Evolutionary conservation across 2,888 invertebrate species (phyloP), one percentile per base, ranked within the genome.

Genomic region (Beris chalybata): DNA sequence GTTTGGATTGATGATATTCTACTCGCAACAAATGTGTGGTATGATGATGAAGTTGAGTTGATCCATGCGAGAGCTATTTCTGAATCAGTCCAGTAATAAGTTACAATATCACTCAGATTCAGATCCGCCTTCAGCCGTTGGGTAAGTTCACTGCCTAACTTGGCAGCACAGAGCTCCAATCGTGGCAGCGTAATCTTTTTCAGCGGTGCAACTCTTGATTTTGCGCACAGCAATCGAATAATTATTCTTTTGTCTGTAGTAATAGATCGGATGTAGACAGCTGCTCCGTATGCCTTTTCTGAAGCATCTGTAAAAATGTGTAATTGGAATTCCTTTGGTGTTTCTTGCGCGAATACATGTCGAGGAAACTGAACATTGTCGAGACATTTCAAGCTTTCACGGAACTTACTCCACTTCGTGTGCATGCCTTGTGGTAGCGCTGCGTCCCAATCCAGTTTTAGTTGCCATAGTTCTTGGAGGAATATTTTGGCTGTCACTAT

Each of bases 221-320:
- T 53, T 9, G 53, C 53, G 30, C 53, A 53, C 30, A 13, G 7
- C 7, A 50, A 50, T 7, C 7, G 2, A 7, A 3, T 3, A n/a
- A 15, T 11, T n/a, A 2, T 50, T n/a, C 12, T 11, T 22, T 22
- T 22, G 22, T 22, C 3, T 22, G 22, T 22, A 1, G 22, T 22
- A 22, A 22, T 50, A 50, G 4, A 7, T 11, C 55, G 22, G 12
- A 55, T 55, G 22, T 55, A 55, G n/a, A 55, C n/a, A 9, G 55
- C 31, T n/a, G 55, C 29, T 13, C 32, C 55, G 4, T 32, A 58
- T 4, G 65, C 65, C 9, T 50, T 58, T 15, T 30, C 11, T 2
- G 57, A 56, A 1, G 58, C 57, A 15, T 66, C 59, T 15, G 45
- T 44, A 53, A 58, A 66, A 1, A 13, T 52, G 13, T 66, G 66